phyloP scores from a whole-genome alignment of 2,797 vertebrate species.

The Manis crassicaudata region DNA sequence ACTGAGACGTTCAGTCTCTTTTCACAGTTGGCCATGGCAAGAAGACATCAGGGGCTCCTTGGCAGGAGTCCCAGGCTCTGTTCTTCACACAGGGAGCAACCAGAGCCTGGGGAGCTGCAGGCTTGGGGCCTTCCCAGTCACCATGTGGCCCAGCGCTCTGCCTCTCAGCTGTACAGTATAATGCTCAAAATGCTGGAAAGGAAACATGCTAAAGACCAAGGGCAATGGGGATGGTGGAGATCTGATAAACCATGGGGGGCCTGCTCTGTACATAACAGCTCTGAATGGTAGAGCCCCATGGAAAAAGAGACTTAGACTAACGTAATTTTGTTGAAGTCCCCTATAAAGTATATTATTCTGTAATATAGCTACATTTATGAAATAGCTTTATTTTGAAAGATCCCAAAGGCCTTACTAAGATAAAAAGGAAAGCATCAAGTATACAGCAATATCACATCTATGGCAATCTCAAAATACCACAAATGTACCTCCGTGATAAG shows the following conservation, averaged over 20 bases:
- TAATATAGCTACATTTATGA: constrained; percentile 61
- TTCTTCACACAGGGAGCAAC: background rate
- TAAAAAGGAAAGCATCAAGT: constrained; percentile 53
- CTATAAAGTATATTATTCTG: constrained; percentile 56
- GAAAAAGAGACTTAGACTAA: background rate
- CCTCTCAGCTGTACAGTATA: background rate
- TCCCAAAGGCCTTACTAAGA: constrained; percentile 62
- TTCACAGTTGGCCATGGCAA: background rate
- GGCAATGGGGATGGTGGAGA: background rate
- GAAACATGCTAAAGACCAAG: background rate
- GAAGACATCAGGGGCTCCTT: background rate
- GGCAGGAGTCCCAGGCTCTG: accelerated
- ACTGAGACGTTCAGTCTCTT: background rate
- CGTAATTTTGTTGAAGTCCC: constrained; percentile 62
- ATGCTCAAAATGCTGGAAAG: background rate
- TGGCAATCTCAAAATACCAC: background rate
- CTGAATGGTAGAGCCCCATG: background rate
- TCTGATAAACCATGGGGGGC: background rate
- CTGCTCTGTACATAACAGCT: background rate
- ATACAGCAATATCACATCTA: background rate
- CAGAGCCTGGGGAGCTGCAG: accelerated
- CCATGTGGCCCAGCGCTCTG: background rate
- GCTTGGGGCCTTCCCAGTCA: background rate
- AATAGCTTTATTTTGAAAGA: constrained; percentile 67
- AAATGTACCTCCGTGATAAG: constrained; percentile 44